These are phyloP conservation scores for Thera britannica DNA, from an alignment of 2,888 invertebrate genomes.

Conservation along the genomic window DNA sequence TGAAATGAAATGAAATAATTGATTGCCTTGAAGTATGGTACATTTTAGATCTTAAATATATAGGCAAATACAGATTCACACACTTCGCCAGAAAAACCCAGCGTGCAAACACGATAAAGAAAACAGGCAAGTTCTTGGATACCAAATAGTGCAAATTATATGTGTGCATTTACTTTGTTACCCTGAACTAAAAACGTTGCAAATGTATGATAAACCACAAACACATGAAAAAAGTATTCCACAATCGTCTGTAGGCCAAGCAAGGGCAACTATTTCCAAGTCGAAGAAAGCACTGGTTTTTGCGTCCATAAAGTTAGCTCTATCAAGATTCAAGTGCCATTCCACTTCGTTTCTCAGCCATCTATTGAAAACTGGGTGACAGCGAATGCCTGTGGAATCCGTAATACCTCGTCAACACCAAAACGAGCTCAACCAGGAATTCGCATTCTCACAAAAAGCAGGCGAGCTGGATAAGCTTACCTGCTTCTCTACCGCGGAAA, in stretches of 20 bases:
- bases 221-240: too few relatives aligned
- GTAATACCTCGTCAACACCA: conserved; percentile 47
- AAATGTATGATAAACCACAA: background rate
- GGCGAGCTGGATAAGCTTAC: background rate
- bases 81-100: too few relatives aligned
- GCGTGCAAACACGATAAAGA: too few relatives aligned
- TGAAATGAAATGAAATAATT: too few relatives aligned
- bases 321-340: conserved; percentile 22
- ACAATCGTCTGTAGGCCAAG: too few relatives aligned
- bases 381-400: conserved; percentile 53
- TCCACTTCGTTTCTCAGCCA: conserved; percentile 31
- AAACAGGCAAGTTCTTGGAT: too few relatives aligned
- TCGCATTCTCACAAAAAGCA: conserved; percentile 8
- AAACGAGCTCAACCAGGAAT: conserved; percentile 48
- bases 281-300: conserved; percentile 3
- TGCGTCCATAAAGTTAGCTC: conserved; percentile 2
- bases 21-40: too few relatives aligned
- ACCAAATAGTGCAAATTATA: too few relatives aligned
- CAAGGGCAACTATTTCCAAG: background rate
- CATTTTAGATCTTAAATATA: too few relatives aligned
- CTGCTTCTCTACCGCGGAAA: background rate
- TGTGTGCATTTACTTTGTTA: too few relatives aligned
- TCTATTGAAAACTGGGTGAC: conserved; percentile 52
- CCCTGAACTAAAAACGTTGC: too few relatives aligned
- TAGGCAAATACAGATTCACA: too few relatives aligned